These are phyloP conservation scores for Neoscelio sp. DNA, from an alignment of 2,888 invertebrate genomes.

Conservation along the genomic window DNA sequence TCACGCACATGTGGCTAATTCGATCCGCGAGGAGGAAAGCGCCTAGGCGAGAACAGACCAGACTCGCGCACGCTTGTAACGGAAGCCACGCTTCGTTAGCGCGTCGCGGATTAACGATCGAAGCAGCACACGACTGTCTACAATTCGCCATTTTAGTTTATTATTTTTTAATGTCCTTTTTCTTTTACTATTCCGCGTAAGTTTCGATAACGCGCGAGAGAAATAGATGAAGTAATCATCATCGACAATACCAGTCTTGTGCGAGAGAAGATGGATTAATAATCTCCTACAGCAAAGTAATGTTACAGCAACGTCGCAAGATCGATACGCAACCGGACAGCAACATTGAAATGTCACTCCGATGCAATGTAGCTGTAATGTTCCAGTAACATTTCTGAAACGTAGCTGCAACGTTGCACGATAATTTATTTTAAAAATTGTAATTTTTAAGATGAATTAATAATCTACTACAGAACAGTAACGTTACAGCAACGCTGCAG, in stretches of 20 bases:
- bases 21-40: constrained; percentile 14
- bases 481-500: no score
- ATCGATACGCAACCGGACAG: no score
- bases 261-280: constrained; percentile 16
- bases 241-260: constrained; percentile 46
- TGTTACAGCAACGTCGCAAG: no score
- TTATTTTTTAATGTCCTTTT: constrained; percentile 14
- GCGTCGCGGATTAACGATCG: constrained; percentile 49
- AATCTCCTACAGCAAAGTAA: neutral
- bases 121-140: constrained; percentile 30
- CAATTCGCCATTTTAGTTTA: constrained; percentile 31
- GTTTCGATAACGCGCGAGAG: constrained; percentile 45
- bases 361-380: no score
- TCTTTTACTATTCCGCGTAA: constrained; percentile 26
- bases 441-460: no score
- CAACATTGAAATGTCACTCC: no score
- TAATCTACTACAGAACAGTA: no score
- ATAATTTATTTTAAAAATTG: no score
- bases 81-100: constrained; percentile 59
- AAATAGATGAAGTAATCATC: constrained; percentile 50
- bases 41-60: neutral
- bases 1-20: constrained; percentile 37
- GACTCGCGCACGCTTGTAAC: constrained; percentile 25
- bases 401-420: no score
- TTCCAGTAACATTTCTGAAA: no score